Base-by-base conservation (phyloP, 2,888 invertebrate species). In the Nesidiocoris tenuis region DNA sequence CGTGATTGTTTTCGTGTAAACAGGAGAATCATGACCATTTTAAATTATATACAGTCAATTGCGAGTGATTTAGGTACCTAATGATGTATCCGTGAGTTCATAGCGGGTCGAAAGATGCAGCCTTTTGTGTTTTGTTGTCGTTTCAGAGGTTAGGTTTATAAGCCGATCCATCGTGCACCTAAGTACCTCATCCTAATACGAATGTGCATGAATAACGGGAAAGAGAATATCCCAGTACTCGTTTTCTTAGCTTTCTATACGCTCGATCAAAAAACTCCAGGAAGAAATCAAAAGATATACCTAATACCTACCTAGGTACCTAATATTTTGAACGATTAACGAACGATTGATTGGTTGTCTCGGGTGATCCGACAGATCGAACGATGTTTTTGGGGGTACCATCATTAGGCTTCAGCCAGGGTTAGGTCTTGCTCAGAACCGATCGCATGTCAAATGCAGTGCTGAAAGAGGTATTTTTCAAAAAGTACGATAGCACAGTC, bases 111-210 rank as follows among this genome's bases (percentile, higher is more conserved):
- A 68, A 39, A 39, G 39, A 39, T 7, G 39, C 39, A 39, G 39
- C 39, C 39, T 39, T 39, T 39, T 39, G 39, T 39, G 39, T 39
- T 7, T 39, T 39, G 68, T 57, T 56, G 68, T 57, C 68, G 39
- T 39, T 23, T 56, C 55, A 68, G 19, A 56, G 67, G 55, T 57
- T n/a, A 57, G 68, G 39, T 39, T 39, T 57, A 68, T 25, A 71
- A 71, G 71, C 71, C 71, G 71, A 61, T 71, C 71, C 71, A 71
- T 71, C 71, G 71, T 71, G 71, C 71, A 71, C 71, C 71, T 71
- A n/a, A n/a, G n/a, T n/a, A 71, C 71, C 71, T 71, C 71, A 59
- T 61, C 71, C 71, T 71, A 71, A 39, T 71, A 71, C 18, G 59
- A 16, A 9, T 18, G 59, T 59, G 59, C 61, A 71, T 12, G n/a